Percentiles rank a stretch among this genome's conserved stretches.
phyloP scores from a whole-genome alignment of 1,140 invertebrate species.

The Melanaphis sacchari region DNA sequence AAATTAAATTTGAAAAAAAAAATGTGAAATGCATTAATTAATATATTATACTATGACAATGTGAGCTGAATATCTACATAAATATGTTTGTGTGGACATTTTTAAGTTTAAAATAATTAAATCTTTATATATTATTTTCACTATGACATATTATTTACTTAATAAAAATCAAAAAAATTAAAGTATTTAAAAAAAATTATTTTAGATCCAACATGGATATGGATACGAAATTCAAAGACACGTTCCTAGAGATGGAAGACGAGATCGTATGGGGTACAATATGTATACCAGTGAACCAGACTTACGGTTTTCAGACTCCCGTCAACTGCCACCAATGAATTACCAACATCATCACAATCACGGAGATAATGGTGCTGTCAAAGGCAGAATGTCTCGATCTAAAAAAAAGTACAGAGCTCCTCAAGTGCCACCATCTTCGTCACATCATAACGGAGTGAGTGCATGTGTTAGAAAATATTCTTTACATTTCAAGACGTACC shows the following conservation, averaged over 20 bases:
- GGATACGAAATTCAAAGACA: conserved; percentile 18
- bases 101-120: too few species aligned
- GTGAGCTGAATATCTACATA: too few species aligned
- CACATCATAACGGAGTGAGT: conserved; percentile 59
- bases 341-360: conserved; percentile 60
- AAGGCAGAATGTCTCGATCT: conserved; percentile 62
- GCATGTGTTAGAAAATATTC: background rate
- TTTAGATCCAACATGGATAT: conserved; percentile 32
- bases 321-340: conserved; percentile 36
- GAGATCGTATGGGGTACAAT: conserved; percentile 40
- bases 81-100: too few species aligned
- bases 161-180: background rate
- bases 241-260: background rate
- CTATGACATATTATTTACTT: too few species aligned
- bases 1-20: too few species aligned
- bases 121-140: too few species aligned
- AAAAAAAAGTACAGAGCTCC: conserved; percentile 65
- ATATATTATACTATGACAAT: too few species aligned
- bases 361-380: conserved; percentile 63
- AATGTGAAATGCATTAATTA: too few species aligned
- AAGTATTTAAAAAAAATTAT: background rate
- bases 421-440: conserved; percentile 60
- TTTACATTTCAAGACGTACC: background rate
- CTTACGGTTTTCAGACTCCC: conserved; percentile 64
- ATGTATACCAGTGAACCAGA: conserved; percentile 78